phyloP scores from a whole-genome alignment of 2,888 invertebrate species.

The Clostera curtula region DNA sequence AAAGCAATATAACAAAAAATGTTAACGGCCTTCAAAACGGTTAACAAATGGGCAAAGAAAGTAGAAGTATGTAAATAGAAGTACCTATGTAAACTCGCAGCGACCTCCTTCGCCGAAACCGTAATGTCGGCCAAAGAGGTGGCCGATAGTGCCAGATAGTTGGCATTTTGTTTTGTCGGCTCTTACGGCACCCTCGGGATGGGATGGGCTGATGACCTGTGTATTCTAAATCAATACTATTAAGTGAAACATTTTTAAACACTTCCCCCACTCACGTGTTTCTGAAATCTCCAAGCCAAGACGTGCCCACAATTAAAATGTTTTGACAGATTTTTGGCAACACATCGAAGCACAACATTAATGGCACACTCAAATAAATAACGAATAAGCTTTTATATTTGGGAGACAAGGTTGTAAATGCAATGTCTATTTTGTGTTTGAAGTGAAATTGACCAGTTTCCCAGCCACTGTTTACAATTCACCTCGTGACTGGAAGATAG shows the following conservation, averaged over 20 bases:
- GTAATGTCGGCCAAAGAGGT: too few relatives aligned
- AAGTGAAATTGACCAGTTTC: conserved; percentile 1
- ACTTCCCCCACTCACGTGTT: conserved; percentile 1
- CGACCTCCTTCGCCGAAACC: too few relatives aligned
- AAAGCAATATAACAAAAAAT: too few relatives aligned
- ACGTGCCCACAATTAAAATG: conserved; percentile 11
- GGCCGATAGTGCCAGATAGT: too few relatives aligned
- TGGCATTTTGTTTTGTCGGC: too few relatives aligned
- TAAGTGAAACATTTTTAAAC: neutral
- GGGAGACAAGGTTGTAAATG: conserved; percentile 3
- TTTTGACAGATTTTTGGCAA: conserved; percentile 28
- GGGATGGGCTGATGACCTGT: too few relatives aligned
- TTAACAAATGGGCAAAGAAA: too few relatives aligned
- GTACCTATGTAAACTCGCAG: too few relatives aligned
- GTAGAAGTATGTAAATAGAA: too few relatives aligned
- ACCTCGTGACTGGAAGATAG: conserved; percentile 12
- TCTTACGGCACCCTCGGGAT: too few relatives aligned
- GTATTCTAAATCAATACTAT: too few relatives aligned
- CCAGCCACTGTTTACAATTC: conserved; percentile 11
- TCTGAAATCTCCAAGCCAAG: conserved; percentile 15
- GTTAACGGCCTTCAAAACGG: too few relatives aligned
- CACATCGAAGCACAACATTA: conserved; percentile 11
- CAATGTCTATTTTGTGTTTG: conserved; percentile 7
- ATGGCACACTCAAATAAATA: conserved; percentile 7
- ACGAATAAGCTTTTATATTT: conserved; percentile 1